Conservation (phyloP, 2,888 invertebrate genomes). For the Polydrusus pterygomalis region DNA sequence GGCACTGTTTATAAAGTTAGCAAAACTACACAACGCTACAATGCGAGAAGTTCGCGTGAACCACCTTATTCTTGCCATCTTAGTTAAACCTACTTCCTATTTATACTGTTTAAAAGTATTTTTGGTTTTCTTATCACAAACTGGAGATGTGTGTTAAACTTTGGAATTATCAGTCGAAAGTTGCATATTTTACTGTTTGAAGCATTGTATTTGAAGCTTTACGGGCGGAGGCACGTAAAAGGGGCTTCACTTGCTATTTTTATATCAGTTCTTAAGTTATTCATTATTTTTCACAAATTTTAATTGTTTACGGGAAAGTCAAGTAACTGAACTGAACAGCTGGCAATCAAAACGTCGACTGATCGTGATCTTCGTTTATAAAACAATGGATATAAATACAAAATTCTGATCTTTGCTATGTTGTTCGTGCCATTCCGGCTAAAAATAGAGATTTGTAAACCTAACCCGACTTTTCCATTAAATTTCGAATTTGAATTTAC, state of each 20-base stretch:
- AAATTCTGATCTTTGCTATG: not conserved
- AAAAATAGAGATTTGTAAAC: not conserved
- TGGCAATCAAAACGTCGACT: slow-evolving; percentile 27
- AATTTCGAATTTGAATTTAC: too few relatives aligned
- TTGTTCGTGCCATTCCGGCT: not conserved
- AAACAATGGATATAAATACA: not conserved
- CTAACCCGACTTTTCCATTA: not conserved
- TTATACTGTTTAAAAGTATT: not conserved
- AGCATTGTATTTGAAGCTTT: slow-evolving; percentile 12
- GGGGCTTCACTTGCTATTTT: not conserved
- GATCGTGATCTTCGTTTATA: not conserved
- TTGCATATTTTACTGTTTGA: not conserved
- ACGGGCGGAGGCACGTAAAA: not conserved
- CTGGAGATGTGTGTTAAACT: not conserved
- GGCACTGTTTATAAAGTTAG: slow-evolving; percentile 86
- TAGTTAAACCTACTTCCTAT: not conserved
- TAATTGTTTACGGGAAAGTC: slow-evolving; percentile 28
- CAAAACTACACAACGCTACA: slow-evolving; percentile 81
- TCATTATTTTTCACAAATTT: slow-evolving; percentile 18
- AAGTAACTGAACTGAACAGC: too few relatives aligned
- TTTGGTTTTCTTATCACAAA: slow-evolving; percentile 27
- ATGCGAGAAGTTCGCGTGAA: slow-evolving; percentile 75
- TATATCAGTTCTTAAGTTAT: not conserved
- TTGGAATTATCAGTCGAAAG: slow-evolving; percentile 17
- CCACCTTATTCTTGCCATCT: slow-evolving; percentile 73